Evolutionary conservation across 2,113 vertebrate genomes (phyloP), one percentile per base, ranked within the genome.

Genomic region (Hystrix cristata): DNA sequence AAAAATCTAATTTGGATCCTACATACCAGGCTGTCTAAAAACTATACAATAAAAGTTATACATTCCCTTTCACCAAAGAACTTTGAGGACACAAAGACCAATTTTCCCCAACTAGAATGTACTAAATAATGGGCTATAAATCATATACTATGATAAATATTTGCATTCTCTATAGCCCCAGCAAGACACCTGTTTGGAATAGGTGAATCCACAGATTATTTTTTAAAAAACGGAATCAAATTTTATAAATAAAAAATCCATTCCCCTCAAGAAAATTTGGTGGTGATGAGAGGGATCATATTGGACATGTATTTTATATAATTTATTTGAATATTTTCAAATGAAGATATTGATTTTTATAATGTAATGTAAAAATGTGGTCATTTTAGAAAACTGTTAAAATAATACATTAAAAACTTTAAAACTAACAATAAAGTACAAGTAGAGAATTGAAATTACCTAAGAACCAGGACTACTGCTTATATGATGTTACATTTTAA

Each of bases 11-110:
- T 89, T 87, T 90, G n/a, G 67, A 78, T 65, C 48, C 82, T 14
- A 69, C n/a, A 76, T 51, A 55, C 55, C 67, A 90, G 53, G 76
- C 38, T 95, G 74, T 89, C 60, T n/a, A 80, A 71, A 95, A 97
- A 74, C 1, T 10, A 48, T 48, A 78, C 14, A 59, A 71, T 94
- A 86, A 95, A 60, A 38, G 38, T 38, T 2, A 38, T 38, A 38
- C 11, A 76, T n/a, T 27, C 0, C 10, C 38, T 69, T 64, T 89
- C 31, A 86, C n/a, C 18, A 82, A 71, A 57, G 16, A 96, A 89
- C 9, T 90, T 85, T 29, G 64, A 92, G n/a, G 34, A 62, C 51
- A 81, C 31, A 59, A 74, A 79, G 48, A 84, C 8, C 29, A 38
- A 7, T 48, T 93, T 96, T 79, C 79, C 7, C 55, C 67, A 85